These are phyloP conservation scores for Meloidogyne floridensis DNA, from an alignment of 1,140 invertebrate genomes.

Conservation along the genomic window DNA sequence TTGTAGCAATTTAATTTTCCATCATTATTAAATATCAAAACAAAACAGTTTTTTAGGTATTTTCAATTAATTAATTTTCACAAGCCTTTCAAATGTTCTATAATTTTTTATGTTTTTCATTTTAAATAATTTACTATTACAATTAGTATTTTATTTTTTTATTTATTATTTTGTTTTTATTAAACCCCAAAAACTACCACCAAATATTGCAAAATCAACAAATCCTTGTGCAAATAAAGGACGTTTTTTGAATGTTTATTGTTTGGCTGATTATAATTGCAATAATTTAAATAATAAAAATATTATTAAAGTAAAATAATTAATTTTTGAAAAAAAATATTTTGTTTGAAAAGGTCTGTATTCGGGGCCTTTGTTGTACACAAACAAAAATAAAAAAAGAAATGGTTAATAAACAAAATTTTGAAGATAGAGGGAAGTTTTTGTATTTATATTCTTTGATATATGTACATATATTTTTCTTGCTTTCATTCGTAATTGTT, in stretches of 20 bases:
- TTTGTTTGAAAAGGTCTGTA: neutral
- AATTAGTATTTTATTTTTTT: neutral
- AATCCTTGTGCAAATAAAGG: conserved; percentile 16
- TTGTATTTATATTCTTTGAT: no score
- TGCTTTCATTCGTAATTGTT: no score
- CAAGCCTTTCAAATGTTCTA: neutral
- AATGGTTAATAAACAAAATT: conserved; percentile 6
- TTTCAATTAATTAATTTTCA: no score
- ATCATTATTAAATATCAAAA: no score
- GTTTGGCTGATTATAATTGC: conserved; percentile 22
- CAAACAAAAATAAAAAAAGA: conserved; percentile 4
- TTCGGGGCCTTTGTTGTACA: conserved; percentile 6
- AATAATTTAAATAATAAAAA: neutral
- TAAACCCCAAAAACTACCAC: neutral
- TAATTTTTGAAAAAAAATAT: no score
- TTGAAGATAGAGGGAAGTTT: neutral
- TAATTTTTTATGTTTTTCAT: neutral
- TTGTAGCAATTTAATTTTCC: no score
- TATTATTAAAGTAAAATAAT: neutral
- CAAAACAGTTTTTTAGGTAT: no score
- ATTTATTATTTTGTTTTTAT: neutral
- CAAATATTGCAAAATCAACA: neutral
- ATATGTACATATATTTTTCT: no score
- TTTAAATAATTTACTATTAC: neutral
- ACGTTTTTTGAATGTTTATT: conserved; percentile 4